Conservation (phyloP, 2,113 vertebrate species). For the Nothobranchius kuhntae region DNA sequence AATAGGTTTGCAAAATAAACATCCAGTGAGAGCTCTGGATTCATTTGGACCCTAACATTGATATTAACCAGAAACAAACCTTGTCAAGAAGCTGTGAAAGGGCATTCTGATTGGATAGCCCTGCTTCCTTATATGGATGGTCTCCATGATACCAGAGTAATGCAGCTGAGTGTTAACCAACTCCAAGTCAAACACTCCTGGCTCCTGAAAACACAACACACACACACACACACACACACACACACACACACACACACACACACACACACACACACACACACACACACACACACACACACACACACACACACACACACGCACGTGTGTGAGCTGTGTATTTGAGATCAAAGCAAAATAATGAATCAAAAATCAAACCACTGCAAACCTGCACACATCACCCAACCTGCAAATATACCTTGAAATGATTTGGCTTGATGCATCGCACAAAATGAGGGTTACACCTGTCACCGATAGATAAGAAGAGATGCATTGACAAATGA, state of each 20-base stretch:
- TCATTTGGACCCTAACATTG: neutral
- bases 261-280: neutral
- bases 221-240: neutral
- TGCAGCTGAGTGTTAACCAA: slow-evolving; percentile 88
- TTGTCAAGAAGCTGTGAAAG: slow-evolving; percentile 88
- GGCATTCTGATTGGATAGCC: slow-evolving; percentile 91
- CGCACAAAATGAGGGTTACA: slow-evolving; percentile 96
- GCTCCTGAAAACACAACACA: slow-evolving; percentile 78
- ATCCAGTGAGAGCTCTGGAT: neutral
- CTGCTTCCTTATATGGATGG: slow-evolving; percentile 92
- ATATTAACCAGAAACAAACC: slow-evolving; percentile 74
- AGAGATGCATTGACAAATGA: slow-evolving; percentile 27
- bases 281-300: slow-evolving; percentile 29
- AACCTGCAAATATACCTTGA: slow-evolving; percentile 83
- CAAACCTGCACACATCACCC: slow-evolving; percentile 38
- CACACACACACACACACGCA: slow-evolving; percentile 2
- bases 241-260: neutral
- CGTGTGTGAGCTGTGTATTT: neutral
- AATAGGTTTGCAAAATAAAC: neutral
- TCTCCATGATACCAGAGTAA: slow-evolving; percentile 94
- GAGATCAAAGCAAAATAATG: neutral
- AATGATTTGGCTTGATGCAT: slow-evolving; percentile 97
- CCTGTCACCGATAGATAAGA: slow-evolving; percentile 76
- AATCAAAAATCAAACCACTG: slow-evolving; percentile 3
- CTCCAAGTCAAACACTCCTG: slow-evolving; percentile 87